phyloP scores from a whole-genome alignment of 2,888 invertebrate species.

The Lithophane semibrunnea region DNA sequence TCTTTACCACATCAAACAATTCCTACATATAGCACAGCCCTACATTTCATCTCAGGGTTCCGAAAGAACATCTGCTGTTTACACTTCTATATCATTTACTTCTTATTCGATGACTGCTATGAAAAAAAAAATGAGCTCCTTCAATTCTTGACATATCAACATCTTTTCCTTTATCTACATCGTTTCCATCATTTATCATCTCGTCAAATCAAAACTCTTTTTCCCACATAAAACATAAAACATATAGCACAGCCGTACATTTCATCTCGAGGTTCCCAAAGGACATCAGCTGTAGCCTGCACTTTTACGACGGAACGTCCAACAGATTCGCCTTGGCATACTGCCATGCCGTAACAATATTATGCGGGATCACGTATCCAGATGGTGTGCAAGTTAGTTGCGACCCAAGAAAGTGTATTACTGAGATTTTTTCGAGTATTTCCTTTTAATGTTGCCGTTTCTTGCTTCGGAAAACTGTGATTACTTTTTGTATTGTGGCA shows the following conservation, averaged over 20 bases:
- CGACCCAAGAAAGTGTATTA: constrained; percentile 43
- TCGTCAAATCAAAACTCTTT: background rate
- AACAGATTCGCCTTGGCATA: constrained; percentile 53
- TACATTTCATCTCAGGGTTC: constrained; percentile 35
- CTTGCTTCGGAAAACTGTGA: constrained; percentile 26
- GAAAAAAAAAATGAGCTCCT: no score
- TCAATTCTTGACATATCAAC: no score
- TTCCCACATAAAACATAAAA: background rate
- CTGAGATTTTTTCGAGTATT: constrained; percentile 54
- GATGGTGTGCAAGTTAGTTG: constrained; percentile 60
- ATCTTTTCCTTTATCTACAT: no score
- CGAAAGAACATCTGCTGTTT: constrained; percentile 33
- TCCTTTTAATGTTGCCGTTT: constrained; percentile 36
- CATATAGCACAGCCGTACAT: constrained; percentile 11
- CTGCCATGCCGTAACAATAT: constrained; percentile 61
- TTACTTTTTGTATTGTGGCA: constrained; percentile 24
- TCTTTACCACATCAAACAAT: background rate
- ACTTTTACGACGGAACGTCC: constrained; percentile 32
- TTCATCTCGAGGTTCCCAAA: constrained; percentile 29
- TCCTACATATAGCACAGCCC: constrained; percentile 6
- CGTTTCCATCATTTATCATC: no score
- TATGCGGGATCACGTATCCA: constrained; percentile 60
- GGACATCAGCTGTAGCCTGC: constrained; percentile 49
- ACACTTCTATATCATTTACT: no score
- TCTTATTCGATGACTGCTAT: no score